Evolutionary conservation across 1,140 invertebrate species (phyloP).

Genomic region (Galendromus occidentalis): DNA sequence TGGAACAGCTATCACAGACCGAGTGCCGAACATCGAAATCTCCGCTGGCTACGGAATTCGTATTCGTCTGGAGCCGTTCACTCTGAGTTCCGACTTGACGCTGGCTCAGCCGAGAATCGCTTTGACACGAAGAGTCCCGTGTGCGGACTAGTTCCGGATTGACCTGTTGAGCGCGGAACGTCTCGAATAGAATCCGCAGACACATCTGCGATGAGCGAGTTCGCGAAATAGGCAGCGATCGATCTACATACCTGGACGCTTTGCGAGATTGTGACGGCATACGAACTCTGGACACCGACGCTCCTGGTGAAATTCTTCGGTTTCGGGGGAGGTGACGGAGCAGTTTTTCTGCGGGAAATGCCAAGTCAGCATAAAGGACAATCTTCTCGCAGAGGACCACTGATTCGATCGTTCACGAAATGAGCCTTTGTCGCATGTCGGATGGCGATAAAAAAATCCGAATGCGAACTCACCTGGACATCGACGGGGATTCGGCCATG

Average conservation of each 20-base stretch:
- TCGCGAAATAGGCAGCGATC: too few relatives aligned
- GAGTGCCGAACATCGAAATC: constrained; percentile 3
- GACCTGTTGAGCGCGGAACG: not conserved
- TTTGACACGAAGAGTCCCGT: not conserved
- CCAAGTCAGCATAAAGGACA: too few relatives aligned
- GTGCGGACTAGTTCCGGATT: not conserved
- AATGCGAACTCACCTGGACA: not conserved
- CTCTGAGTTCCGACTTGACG: not conserved
- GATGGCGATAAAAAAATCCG: not conserved
- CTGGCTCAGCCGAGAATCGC: not conserved
- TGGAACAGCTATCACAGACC: not conserved
- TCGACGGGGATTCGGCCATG: not conserved
- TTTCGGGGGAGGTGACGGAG: not conserved
- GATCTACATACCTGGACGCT: not conserved
- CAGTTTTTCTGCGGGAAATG: not conserved
- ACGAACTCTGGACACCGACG: not conserved
- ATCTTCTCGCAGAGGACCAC: too few relatives aligned
- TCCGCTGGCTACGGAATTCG: not conserved
- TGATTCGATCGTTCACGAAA: too few relatives aligned
- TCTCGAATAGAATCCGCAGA: too few relatives aligned
- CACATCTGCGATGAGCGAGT: too few relatives aligned
- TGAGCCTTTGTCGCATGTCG: too few relatives aligned
- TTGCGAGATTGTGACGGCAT: not conserved
- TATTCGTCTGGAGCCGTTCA: not conserved
- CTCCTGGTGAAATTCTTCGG: not conserved